These are phyloP conservation scores for Leiothrix lutea DNA, from an alignment of 2,113 vertebrate species.

Conservation along the genomic window DNA sequence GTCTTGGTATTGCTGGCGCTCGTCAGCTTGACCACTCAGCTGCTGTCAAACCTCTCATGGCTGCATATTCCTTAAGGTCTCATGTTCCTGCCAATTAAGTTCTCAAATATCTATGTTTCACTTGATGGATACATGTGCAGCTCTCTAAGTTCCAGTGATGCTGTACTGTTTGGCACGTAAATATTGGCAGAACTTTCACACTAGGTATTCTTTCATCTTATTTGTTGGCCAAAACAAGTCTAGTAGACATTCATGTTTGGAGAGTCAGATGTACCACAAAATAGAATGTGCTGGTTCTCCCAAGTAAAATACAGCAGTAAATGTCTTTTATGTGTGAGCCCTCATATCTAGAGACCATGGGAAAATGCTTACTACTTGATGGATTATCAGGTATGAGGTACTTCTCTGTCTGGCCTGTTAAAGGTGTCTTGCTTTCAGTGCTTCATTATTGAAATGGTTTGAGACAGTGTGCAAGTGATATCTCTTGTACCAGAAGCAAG, in stretches of 20 bases:
- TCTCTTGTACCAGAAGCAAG: background rate
- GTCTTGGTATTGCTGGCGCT: background rate
- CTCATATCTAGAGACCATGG: background rate
- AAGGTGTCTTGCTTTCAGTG: background rate
- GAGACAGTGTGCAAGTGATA: background rate
- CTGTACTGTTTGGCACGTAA: background rate
- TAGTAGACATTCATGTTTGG: background rate
- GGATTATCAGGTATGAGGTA: background rate
- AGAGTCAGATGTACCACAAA: background rate
- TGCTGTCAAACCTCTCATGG: background rate
- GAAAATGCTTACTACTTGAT: background rate
- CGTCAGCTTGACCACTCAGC: background rate
- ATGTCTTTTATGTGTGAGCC: background rate
- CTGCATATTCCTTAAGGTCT: background rate
- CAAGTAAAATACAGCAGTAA: background rate
- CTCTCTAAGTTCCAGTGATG: background rate
- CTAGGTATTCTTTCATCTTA: background rate
- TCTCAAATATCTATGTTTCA: background rate
- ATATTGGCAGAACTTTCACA: background rate
- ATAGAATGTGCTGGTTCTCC: background rate
- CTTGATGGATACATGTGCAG: background rate
- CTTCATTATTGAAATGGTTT: background rate
- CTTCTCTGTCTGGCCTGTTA: background rate
- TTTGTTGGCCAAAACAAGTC: background rate
- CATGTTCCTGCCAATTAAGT: background rate